Conservation (phyloP, 1,140 invertebrate species). For the Meloidogyne hapla region DNA sequence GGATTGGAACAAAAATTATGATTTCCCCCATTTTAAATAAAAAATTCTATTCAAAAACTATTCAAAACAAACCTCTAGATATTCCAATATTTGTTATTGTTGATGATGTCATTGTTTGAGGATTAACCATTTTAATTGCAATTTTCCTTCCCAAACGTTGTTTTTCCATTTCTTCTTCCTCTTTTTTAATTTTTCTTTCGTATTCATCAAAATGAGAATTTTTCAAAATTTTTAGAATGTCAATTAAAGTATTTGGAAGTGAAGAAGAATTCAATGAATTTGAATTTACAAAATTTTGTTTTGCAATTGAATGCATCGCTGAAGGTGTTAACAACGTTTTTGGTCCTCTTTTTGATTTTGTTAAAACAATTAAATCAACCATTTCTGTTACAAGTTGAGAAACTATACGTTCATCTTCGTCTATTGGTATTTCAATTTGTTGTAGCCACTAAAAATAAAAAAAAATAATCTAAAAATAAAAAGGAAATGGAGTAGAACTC, state of each 20-base stretch:
- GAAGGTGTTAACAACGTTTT: not conserved
- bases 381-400: not conserved
- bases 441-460: not conserved
- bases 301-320: not conserved
- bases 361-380: not conserved
- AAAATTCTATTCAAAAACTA: too few species aligned
- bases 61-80: too few species aligned
- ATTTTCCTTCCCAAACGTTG: not conserved
- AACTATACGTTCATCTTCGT: not conserved
- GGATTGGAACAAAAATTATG: too few species aligned
- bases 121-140: not conserved
- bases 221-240: not conserved
- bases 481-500: not conserved
- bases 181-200: not conserved
- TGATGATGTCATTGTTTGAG: too few species aligned
- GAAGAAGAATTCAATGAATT: not conserved
- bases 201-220: conserved; percentile 1
- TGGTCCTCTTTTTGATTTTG: not conserved
- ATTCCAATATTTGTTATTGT: too few species aligned
- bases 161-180: not conserved
- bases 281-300: not conserved
- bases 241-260: not conserved
- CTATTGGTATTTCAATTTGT: not conserved
- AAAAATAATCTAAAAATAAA: not conserved
- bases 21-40: too few species aligned